Percentiles rank a stretch among this genome's conserved stretches.
Evolutionary conservation across 92 coral and sea anemone genomes (phyloP).

Genomic region (Palythoa grandis): DNA sequence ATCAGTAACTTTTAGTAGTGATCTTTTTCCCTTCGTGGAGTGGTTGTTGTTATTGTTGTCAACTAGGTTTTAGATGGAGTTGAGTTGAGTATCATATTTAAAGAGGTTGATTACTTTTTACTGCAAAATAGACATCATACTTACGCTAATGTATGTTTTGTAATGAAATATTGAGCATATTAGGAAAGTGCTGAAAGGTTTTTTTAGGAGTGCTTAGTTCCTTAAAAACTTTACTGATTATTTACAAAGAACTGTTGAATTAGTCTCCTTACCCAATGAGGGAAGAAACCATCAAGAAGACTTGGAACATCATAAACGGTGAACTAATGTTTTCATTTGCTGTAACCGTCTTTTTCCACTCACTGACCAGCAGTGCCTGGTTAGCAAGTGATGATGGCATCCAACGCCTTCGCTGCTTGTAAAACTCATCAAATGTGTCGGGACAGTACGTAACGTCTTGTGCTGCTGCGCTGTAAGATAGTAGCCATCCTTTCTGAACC

Average conservation of each 20-base stretch:
- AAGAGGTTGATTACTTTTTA: too few species aligned
- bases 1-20: too few species aligned
- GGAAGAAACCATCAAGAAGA: slow-evolving; percentile 59
- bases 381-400: slow-evolving; percentile 69
- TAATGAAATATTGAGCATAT: too few species aligned
- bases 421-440: slow-evolving; percentile 67
- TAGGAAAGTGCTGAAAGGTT: too few species aligned
- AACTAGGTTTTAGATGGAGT: too few species aligned
- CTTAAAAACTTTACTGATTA: too few species aligned
- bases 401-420: slow-evolving; percentile 70
- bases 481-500: slow-evolving; percentile 66
- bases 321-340: slow-evolving; percentile 58
- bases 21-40: too few species aligned
- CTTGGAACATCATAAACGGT: slow-evolving; percentile 54
- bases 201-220: too few species aligned
- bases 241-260: neutral
- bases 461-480: slow-evolving; percentile 72
- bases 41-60: too few species aligned
- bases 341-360: slow-evolving; percentile 45
- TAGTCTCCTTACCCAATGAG: slow-evolving; percentile 53
- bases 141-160: too few species aligned
- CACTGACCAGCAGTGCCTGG: slow-evolving; percentile 58
- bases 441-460: slow-evolving; percentile 73
- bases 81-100: too few species aligned
- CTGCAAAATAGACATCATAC: too few species aligned